These are phyloP conservation scores for Pyrgus malvae DNA, from an alignment of 2,888 invertebrate genomes.

Conservation along the genomic window DNA sequence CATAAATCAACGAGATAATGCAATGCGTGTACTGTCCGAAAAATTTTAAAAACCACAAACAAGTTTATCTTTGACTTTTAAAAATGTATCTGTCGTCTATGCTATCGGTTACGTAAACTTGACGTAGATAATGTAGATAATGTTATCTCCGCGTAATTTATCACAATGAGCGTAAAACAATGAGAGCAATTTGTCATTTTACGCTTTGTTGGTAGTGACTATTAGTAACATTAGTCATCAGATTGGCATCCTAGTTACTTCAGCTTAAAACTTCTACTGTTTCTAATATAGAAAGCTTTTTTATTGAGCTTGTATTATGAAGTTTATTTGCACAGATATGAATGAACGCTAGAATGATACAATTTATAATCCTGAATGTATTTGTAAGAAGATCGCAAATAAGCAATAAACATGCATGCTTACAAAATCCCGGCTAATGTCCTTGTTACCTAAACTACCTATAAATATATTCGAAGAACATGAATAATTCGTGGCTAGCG, in stretches of 20 bases:
- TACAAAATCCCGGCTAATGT: too few species aligned
- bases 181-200: conserved; percentile 18
- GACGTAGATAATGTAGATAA: conserved; percentile 21
- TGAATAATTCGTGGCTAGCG: too few species aligned
- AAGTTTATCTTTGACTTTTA: conserved; percentile 23
- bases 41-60: conserved; percentile 25
- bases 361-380: too few species aligned
- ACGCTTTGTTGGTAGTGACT: conserved; percentile 3
- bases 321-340: too few species aligned
- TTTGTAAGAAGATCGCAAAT: too few species aligned
- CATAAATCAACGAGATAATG: conserved; percentile 27
- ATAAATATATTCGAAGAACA: too few species aligned
- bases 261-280: too few species aligned
- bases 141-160: conserved; percentile 16
- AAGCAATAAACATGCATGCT: too few species aligned
- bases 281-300: too few species aligned
- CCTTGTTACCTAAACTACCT: too few species aligned
- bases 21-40: conserved; percentile 11
- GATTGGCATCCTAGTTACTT: conserved; percentile 11
- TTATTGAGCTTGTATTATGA: too few species aligned
- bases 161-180: conserved; percentile 17
- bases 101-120: conserved; percentile 21
- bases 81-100: conserved; percentile 24
- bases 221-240: conserved; percentile 10
- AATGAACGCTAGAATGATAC: too few species aligned